phyloP scores from a whole-genome alignment of 2,113 vertebrate species.

The Morone chrysops region DNA sequence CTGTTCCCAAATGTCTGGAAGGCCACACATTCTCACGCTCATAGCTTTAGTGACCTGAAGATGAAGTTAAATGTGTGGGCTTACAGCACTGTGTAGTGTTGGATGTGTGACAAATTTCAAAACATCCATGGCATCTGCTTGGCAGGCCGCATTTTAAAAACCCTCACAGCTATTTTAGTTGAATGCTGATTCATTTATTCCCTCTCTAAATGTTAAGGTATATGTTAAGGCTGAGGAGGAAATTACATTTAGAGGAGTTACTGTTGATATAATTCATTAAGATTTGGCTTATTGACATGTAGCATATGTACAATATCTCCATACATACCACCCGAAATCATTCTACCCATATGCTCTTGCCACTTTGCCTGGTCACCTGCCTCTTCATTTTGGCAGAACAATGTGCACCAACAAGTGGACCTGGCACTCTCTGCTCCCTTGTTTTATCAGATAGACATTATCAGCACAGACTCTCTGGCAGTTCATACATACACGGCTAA shows the following conservation, averaged over 20 bases:
- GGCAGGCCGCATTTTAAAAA: constrained; percentile 32
- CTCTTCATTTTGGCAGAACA: constrained; percentile 1
- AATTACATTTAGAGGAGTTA: constrained; percentile 19
- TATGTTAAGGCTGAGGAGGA: constrained; percentile 16
- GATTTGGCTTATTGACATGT: neutral
- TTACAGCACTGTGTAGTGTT: neutral
- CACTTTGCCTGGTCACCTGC: constrained; percentile 11
- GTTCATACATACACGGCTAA: too few relatives aligned
- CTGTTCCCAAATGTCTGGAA: constrained; percentile 43
- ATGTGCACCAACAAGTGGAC: neutral
- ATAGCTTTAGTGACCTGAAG: constrained; percentile 27
- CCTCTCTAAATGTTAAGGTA: constrained; percentile 18
- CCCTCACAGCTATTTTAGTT: neutral
- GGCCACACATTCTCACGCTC: constrained; percentile 46
- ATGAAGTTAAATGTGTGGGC: constrained; percentile 43
- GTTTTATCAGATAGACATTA: too few relatives aligned
- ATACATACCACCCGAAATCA: neutral
- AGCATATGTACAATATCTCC: neutral
- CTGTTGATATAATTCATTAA: constrained; percentile 2
- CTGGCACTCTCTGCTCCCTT: constrained; percentile 38
- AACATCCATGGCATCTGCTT: constrained; percentile 42
- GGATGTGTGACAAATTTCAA: constrained; percentile 30
- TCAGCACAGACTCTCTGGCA: too few relatives aligned
- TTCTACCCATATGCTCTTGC: neutral
- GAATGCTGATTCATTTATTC: constrained; percentile 11